These are phyloP conservation scores for Paguma larvata DNA, from an alignment of 2,797 vertebrate species.

Conservation along the genomic window DNA sequence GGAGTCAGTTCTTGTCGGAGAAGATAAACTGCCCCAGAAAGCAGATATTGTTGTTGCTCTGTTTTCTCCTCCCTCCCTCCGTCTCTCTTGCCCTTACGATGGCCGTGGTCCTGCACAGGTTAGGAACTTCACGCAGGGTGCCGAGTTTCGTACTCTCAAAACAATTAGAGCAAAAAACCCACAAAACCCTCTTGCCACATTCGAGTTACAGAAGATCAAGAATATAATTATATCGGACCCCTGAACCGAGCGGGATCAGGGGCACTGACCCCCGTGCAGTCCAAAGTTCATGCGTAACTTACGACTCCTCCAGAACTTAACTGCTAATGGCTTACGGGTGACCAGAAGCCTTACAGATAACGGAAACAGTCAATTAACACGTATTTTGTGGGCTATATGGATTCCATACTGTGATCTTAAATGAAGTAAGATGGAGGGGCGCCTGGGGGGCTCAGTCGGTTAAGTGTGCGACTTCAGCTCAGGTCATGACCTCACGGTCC, in stretches of 20 bases:
- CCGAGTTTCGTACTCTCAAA: not conserved
- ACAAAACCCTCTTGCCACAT: not conserved
- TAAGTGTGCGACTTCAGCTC: no score
- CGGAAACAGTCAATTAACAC: no score
- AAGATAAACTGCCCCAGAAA: rapidly evolving
- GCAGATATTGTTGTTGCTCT: rapidly evolving
- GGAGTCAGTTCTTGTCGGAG: not conserved
- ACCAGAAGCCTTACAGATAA: not conserved
- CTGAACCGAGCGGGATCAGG: not conserved
- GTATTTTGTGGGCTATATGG: rapidly evolving
- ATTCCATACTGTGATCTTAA: not conserved
- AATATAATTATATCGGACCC: rapidly evolving
- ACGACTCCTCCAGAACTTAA: not conserved
- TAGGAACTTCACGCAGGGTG: rapidly evolving
- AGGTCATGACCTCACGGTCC: no score
- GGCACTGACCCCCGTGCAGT: not conserved
- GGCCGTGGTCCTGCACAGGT: rapidly evolving
- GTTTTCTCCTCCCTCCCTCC: rapidly evolving
- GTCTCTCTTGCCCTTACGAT: not conserved
- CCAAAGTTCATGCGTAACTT: rapidly evolving
- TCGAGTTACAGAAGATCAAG: not conserved
- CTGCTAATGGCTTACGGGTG: not conserved
- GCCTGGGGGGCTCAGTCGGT: no score
- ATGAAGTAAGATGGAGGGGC: not conserved
- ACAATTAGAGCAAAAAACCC: rapidly evolving